These are phyloP conservation scores for Euthynnus affinis DNA, from an alignment of 2,797 vertebrate genomes.

Conservation along the genomic window DNA sequence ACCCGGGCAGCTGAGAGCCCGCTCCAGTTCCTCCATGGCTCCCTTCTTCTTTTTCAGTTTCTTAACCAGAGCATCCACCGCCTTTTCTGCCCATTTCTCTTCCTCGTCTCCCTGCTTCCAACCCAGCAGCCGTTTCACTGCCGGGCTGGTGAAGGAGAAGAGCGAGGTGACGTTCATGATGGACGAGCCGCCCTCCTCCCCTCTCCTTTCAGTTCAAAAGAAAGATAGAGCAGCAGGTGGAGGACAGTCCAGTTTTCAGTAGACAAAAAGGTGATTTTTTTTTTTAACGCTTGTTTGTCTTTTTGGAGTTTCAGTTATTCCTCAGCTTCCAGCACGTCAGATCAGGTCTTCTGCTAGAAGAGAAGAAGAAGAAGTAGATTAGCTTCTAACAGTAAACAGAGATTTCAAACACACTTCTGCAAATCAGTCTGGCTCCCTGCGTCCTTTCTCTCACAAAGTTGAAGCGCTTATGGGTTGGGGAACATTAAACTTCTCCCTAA, in stretches of 20 bases:
- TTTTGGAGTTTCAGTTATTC: slow-evolving; percentile 42
- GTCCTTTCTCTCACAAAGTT: slow-evolving; percentile 8
- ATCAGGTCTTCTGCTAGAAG: slow-evolving; percentile 42
- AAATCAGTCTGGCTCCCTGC: not conserved
- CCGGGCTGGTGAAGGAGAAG: slow-evolving; percentile 98
- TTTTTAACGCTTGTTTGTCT: not conserved
- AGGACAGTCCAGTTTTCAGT: slow-evolving; percentile 46
- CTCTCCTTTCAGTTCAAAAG: slow-evolving; percentile 51
- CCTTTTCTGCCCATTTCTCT: slow-evolving; percentile 98
- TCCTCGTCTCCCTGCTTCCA: slow-evolving; percentile 99
- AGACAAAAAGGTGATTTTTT: slow-evolving; percentile 17
- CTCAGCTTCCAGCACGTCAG: slow-evolving; percentile 33
- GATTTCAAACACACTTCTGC: slow-evolving; percentile 2
- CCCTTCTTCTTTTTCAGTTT: slow-evolving; percentile 97
- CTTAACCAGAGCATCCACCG: slow-evolving; percentile 94
- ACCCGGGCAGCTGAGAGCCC: slow-evolving; percentile 93
- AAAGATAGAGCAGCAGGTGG: slow-evolving; percentile 38
- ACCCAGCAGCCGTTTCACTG: slow-evolving; percentile 95
- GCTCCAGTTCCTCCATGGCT: slow-evolving; percentile 95
- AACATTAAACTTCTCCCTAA: not conserved
- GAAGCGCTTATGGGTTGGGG: slow-evolving; percentile 6
- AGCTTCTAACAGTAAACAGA: slow-evolving; percentile 6
- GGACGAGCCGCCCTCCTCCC: slow-evolving; percentile 61
- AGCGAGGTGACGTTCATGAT: slow-evolving; percentile 96
- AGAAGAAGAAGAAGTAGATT: slow-evolving; percentile 43